phyloP scores from a whole-genome alignment of 2,797 vertebrate genomes.

The Myripristis jacobus region DNA sequence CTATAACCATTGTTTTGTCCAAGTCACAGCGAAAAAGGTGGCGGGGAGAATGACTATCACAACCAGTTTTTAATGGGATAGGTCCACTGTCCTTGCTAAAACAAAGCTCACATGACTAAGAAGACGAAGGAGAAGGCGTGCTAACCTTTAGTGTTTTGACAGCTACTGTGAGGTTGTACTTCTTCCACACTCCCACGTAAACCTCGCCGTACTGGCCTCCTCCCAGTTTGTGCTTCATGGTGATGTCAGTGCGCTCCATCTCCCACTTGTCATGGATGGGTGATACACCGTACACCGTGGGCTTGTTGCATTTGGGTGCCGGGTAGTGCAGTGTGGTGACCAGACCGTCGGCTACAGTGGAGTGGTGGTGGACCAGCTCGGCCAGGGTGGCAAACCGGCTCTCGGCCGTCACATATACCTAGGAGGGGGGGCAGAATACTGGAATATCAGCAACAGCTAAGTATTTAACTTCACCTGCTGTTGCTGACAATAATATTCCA shows the following conservation, averaged over 20 bases:
- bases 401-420: conserved; percentile 98
- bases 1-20: conserved; percentile 25
- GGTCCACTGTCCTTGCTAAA: background rate
- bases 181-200: conserved; percentile 98
- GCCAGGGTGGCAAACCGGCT: conserved; percentile 97
- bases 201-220: conserved; percentile 99
- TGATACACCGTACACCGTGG: conserved; percentile 98
- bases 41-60: too few relatives aligned
- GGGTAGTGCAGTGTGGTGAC: conserved; percentile 99
- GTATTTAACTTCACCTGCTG: background rate
- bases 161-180: conserved; percentile 97
- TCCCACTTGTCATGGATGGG: conserved; percentile 99
- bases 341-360: conserved; percentile 96
- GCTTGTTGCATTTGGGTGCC: conserved; percentile 99
- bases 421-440: conserved; percentile 1
- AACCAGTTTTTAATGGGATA: background rate
- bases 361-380: conserved; percentile 98
- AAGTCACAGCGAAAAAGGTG: too few relatives aligned
- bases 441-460: background rate
- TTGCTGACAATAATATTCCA: too few relatives aligned
- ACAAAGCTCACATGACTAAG: background rate
- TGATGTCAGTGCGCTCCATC: conserved; percentile 99
- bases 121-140: background rate
- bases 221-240: conserved; percentile 99
- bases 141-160: conserved; percentile 97